Evolutionary conservation across 1,140 invertebrate genomes (phyloP).

Genomic region (Galendromus occidentalis): DNA sequence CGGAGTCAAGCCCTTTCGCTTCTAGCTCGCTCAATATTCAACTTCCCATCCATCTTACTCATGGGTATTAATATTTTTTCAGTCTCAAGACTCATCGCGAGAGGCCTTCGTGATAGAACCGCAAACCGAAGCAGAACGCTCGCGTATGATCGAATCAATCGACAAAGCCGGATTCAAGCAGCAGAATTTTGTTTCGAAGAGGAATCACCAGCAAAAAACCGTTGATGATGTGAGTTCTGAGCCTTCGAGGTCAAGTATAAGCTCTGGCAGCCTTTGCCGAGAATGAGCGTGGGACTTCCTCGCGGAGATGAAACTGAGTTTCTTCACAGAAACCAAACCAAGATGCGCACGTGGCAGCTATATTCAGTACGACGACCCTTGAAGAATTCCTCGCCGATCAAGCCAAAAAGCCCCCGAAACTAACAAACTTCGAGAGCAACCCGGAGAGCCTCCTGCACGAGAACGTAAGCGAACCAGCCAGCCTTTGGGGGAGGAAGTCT

Average conservation of each 20-base stretch:
- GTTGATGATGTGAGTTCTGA: not conserved
- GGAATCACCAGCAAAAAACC: not conserved
- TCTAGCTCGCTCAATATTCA: too few relatives aligned
- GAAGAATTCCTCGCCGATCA: not conserved
- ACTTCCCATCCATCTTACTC: too few relatives aligned
- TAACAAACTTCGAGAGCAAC: not conserved
- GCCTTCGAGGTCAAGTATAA: too few relatives aligned
- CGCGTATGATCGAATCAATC: not conserved
- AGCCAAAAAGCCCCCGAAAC: not conserved
- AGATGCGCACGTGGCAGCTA: not conserved
- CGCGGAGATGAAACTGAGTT: too few relatives aligned
- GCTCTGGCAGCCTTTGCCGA: too few relatives aligned
- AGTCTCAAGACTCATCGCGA: not conserved
- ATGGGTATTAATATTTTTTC: too few relatives aligned
- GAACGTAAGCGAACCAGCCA: not conserved
- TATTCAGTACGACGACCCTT: not conserved
- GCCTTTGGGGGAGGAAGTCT: too few relatives aligned
- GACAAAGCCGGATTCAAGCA: not conserved
- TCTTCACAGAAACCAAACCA: too few relatives aligned
- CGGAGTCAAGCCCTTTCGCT: too few relatives aligned
- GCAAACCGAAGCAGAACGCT: not conserved
- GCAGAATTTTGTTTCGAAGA: conserved; percentile 5
- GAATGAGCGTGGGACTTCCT: too few relatives aligned
- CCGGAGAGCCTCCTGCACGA: not conserved
- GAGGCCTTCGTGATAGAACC: not conserved